Evolutionary conservation across 2,797 vertebrate genomes (phyloP).

Genomic region (Pangasius mekongensis): DNA sequence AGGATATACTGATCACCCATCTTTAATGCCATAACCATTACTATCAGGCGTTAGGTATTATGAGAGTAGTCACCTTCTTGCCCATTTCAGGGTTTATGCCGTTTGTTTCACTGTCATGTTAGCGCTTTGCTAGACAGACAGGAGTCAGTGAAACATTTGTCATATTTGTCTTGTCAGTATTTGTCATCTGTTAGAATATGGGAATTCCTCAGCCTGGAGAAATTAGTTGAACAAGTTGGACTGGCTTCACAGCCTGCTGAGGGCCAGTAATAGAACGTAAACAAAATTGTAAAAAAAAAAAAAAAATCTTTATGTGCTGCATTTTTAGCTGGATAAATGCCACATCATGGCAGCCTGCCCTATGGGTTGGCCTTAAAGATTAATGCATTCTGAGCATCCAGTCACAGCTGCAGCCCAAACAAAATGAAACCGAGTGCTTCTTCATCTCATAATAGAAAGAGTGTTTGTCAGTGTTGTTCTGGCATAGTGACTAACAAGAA

Average conservation of each 20-base stretch:
- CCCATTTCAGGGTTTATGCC: neutral
- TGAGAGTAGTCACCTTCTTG: neutral
- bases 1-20: neutral
- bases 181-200: neutral
- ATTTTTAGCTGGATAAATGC: slow-evolving; percentile 3
- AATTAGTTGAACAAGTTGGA: neutral
- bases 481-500: neutral
- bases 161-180: neutral
- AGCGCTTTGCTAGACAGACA: neutral
- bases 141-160: neutral
- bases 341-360: slow-evolving; percentile 8
- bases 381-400: neutral
- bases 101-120: neutral
- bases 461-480: neutral
- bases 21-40: neutral
- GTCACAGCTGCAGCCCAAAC: neutral
- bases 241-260: neutral
- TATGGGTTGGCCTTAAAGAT: slow-evolving; percentile 28
- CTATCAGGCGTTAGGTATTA: neutral
- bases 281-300: neutral
- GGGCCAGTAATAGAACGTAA: neutral
- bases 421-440: neutral
- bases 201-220: neutral
- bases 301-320: neutral
- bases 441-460: neutral